Percentiles rank a stretch among this genome's conserved stretches.
Conservation (phyloP, 1,140 invertebrate genomes). For the Trachymyrmex septentrionalis region DNA sequence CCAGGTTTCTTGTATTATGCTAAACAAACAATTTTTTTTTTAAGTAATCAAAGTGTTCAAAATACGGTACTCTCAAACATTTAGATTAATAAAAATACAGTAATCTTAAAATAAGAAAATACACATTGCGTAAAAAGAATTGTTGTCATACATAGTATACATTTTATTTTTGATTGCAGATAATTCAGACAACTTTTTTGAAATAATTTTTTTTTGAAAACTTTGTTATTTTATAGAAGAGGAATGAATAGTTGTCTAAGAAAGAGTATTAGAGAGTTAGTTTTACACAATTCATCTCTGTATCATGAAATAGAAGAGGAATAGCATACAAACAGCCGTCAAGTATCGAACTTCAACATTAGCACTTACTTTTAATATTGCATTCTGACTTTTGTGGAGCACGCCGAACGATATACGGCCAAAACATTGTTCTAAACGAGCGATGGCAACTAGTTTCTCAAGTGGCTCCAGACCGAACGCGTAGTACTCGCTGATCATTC, state of each 20-base stretch:
- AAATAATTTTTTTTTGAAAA: background rate
- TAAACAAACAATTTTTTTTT: background rate
- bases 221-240: background rate
- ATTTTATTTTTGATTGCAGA: background rate
- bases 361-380: conserved; percentile 42
- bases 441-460: conserved; percentile 28
- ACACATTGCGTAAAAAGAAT: background rate
- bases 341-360: background rate
- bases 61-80: too few relatives aligned
- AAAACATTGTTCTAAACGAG: conserved; percentile 40
- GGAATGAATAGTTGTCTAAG: background rate
- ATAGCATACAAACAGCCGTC: background rate
- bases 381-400: background rate
- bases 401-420: background rate
- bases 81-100: too few relatives aligned
- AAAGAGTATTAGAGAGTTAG: background rate
- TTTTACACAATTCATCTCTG: background rate
- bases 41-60: background rate
- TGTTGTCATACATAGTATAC: too few relatives aligned
- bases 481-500: conserved; percentile 21
- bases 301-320: background rate
- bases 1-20: background rate
- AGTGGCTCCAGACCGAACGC: background rate
- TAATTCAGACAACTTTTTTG: background rate
- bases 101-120: background rate